phyloP scores from a whole-genome alignment of 2,113 vertebrate genomes.

The Corynorhinus townsendii region DNA sequence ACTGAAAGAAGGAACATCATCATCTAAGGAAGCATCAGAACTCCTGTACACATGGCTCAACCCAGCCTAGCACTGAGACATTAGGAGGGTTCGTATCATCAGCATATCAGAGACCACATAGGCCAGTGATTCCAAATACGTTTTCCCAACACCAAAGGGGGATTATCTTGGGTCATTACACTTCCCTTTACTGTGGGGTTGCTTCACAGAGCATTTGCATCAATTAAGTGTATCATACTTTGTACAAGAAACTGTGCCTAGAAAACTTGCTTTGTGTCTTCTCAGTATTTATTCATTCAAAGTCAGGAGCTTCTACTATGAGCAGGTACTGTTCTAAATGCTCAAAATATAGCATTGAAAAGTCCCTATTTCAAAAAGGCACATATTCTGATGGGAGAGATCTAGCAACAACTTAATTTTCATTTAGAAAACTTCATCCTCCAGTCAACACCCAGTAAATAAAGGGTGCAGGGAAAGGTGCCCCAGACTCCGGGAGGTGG shows the following conservation, averaged over 20 bases:
- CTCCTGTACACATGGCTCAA: background rate
- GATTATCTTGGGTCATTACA: background rate
- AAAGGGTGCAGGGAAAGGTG: background rate
- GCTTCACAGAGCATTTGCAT: background rate
- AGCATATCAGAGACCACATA: rapidly evolving
- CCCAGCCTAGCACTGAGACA: background rate
- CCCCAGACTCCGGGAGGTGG: background rate
- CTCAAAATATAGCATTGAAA: background rate
- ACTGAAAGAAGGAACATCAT: background rate
- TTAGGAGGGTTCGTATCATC: background rate
- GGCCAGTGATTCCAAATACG: background rate
- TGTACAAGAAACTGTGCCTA: background rate
- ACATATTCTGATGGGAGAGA: too few species aligned
- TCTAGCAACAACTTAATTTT: background rate
- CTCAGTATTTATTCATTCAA: background rate
- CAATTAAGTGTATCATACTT: background rate
- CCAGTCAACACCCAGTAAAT: rapidly evolving
- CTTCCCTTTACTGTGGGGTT: background rate
- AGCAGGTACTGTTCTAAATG: background rate
- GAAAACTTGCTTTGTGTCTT: background rate
- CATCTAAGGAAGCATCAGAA: background rate
- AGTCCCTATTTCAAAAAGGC: background rate
- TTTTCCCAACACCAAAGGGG: background rate
- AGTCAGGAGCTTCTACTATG: background rate
- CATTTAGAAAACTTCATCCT: background rate